Evolutionary conservation across 2,113 vertebrate species (phyloP).

Genomic region (Platysteira castanea): DNA sequence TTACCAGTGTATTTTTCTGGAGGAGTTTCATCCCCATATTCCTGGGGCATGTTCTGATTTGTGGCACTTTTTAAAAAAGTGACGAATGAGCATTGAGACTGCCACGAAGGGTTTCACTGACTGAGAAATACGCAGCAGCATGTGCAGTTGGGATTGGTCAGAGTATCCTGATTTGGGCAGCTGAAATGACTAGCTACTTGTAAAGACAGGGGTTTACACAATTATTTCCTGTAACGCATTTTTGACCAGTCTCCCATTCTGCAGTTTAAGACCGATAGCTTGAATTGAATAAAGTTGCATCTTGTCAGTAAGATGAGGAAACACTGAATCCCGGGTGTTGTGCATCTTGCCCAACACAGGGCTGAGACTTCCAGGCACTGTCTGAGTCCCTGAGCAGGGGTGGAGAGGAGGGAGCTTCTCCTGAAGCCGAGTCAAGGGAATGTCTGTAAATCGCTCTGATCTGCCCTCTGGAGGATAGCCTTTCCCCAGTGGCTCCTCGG

Average conservation of each 20-base stretch:
- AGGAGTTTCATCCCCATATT: not conserved
- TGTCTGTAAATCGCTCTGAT: not conserved
- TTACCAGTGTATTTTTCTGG: not conserved
- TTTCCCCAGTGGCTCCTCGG: not conserved
- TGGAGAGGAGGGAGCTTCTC: not conserved
- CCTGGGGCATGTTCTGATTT: not conserved
- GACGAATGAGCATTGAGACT: not conserved
- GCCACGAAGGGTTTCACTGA: not conserved
- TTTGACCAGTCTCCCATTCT: not conserved
- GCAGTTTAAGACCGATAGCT: not conserved
- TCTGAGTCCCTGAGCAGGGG: not conserved
- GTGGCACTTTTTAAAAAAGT: not conserved
- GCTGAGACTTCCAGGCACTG: fast-evolving
- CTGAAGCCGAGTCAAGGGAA: not conserved
- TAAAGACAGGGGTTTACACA: not conserved
- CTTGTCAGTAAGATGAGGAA: not conserved
- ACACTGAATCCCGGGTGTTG: not conserved
- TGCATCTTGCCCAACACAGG: fast-evolving
- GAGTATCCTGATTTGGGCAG: not conserved
- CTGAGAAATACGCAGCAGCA: not conserved
- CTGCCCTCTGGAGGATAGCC: constrained; percentile 11
- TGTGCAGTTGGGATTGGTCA: not conserved
- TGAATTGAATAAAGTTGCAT: not conserved
- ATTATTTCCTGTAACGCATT: not conserved
- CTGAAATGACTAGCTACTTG: not conserved